Conservation (phyloP, 2,888 invertebrate species). For the Drosophila barbarae region DNA sequence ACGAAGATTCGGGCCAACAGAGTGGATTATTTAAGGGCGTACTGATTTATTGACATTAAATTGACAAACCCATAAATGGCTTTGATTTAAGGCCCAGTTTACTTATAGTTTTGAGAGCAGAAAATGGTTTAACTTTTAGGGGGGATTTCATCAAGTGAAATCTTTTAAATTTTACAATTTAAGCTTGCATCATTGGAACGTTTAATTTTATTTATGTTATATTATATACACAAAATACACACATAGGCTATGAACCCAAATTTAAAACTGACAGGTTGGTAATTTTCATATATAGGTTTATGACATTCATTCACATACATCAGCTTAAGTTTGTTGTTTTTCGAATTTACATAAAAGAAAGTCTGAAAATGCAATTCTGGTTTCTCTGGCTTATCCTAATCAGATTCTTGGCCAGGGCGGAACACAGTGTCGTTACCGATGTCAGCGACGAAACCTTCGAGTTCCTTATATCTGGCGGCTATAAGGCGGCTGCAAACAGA, state of each 20-base stretch:
- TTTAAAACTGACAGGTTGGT: not conserved
- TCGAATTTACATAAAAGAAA: not conserved
- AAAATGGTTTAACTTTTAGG: no score
- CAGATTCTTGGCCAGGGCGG: not conserved
- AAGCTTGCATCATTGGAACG: no score
- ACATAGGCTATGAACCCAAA: not conserved
- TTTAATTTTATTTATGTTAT: no score
- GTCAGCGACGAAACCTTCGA: conserved; percentile 51
- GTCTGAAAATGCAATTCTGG: conserved; percentile 6
- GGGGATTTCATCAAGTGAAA: not conserved
- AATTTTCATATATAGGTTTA: not conserved
- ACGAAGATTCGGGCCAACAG: not conserved
- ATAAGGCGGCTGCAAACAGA: conserved; percentile 13
- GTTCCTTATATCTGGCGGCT: conserved; percentile 54
- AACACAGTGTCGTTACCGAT: conserved; percentile 16
- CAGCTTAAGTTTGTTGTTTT: not conserved
- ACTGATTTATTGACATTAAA: conserved; percentile 13
- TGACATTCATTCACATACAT: not conserved
- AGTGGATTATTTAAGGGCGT: conserved; percentile 6
- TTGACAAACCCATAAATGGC: not conserved
- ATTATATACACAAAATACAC: not conserved
- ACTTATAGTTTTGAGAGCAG: not conserved
- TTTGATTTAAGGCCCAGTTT: not conserved
- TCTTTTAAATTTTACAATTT: not conserved
- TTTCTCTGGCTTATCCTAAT: not conserved